Base-by-base conservation (phyloP, 1,140 invertebrate species). In the Drosophila ogumai region DNA sequence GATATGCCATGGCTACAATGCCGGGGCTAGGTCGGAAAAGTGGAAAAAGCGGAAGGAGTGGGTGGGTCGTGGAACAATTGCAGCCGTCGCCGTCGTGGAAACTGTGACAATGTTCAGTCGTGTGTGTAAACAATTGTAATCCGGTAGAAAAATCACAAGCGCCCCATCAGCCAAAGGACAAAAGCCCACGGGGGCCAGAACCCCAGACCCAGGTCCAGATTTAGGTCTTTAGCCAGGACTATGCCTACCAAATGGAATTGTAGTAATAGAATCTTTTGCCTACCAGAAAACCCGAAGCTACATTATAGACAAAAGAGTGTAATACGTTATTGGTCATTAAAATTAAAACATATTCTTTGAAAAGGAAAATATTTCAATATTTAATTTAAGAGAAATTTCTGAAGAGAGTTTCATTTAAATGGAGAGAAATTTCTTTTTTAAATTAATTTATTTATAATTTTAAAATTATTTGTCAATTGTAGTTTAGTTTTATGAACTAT, bases 51-150 rank as follows among this genome's bases (percentile, higher is more conserved):
- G 43, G 36, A 22, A 3, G 22, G 41, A 55, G 52, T 55, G 34
- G n/a, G n/a, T 31, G 49, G 32, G 43, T 44, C 58, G 47, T 63
- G 73, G 72, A 76, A 84, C 81, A 84, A 84, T 84, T 84, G 81
- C 69, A 82, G 40, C 63, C 66, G 73, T 69, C 64, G 65, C 75
- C 81, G 72, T 69, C 46, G 73, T 81, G 63, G 75, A 86, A 86
- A 86, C 82, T 86, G 82, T 86, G 69, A 86, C 82, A 86, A 86
- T 86, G 82, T 86, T 85, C 82, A 86, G 60, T 86, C 82, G 82
- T 86, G 82, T 86, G 82, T 86, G 82, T 86, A 81, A 86, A 86
- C 82, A 86, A 86, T 86, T 86, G 82, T 86, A 86, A 86, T 81
- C 82, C 82, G 82, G 82, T 86, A 86, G 82, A 86, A 79, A 86